These are phyloP conservation scores for Drosophila silvestris DNA, from an alignment of 2,888 invertebrate genomes.

Conservation along the genomic window DNA sequence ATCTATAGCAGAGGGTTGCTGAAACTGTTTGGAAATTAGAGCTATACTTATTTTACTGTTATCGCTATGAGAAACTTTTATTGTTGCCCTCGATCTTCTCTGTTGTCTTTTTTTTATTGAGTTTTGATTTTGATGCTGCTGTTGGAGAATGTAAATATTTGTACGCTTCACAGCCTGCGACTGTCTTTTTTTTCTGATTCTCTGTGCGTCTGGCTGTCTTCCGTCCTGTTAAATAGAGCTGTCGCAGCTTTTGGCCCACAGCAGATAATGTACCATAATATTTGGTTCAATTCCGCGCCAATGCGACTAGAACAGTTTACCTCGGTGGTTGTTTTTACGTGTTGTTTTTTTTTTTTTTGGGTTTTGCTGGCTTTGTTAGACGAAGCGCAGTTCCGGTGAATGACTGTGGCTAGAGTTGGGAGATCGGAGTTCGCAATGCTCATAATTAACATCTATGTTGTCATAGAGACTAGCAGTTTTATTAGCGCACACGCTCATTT, in stretches of 20 bases:
- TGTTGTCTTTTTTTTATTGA: conserved; percentile 30
- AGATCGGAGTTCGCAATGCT: conserved; percentile 39
- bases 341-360: background rate
- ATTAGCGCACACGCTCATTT: conserved; percentile 28
- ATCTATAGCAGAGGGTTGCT: conserved; percentile 14
- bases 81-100: conserved; percentile 43
- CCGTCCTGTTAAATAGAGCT: conserved; percentile 51
- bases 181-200: background rate
- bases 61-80: conserved; percentile 2
- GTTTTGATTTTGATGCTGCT: conserved; percentile 48
- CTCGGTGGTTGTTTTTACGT: conserved; percentile 38
- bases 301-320: conserved; percentile 27
- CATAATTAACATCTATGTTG: conserved; percentile 64
- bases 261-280: conserved; percentile 76
- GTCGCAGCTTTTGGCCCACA: conserved; percentile 40
- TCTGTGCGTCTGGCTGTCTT: background rate
- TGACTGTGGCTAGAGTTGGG: conserved; percentile 13
- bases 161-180: conserved; percentile 48
- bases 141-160: conserved; percentile 58
- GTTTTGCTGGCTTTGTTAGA: conserved; percentile 36
- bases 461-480: conserved; percentile 26
- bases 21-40: background rate
- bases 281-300: conserved; percentile 59
- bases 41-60: background rate
- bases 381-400: conserved; percentile 75